A percentile compares a stretch with the other conserved stretches of the same genome.
phyloP scores from a whole-genome alignment of 2,797 vertebrate species.

The Neosalanx taihuensis region DNA sequence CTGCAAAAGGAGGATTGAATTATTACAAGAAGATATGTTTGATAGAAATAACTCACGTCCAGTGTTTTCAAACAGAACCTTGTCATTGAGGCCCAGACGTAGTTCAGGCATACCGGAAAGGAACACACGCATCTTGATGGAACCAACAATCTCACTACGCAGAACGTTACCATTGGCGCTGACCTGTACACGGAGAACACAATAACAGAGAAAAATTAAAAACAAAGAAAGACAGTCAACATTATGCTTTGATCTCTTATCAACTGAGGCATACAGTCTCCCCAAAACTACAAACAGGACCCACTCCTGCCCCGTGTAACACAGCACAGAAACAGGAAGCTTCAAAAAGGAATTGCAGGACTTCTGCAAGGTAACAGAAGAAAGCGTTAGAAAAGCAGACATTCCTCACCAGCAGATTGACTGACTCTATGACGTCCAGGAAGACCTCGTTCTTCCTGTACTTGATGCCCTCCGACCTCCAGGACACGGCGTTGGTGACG shows the following conservation, averaged over 20 bases:
- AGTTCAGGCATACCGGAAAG: constrained; percentile 97
- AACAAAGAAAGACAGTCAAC: background rate
- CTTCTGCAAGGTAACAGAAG: constrained; percentile 44
- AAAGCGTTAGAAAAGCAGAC: constrained; percentile 44
- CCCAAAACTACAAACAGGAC: background rate
- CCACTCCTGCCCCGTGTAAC: constrained; percentile 27
- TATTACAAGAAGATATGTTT: background rate
- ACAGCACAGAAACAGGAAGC: constrained; percentile 41
- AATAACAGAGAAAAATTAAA: background rate
- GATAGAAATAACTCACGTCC: constrained; percentile 84
- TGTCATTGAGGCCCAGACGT: constrained; percentile 94
- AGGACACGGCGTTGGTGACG: constrained; percentile 87
- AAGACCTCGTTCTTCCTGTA: constrained; percentile 91
- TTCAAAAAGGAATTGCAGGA: constrained; percentile 36
- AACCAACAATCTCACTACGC: constrained; percentile 96
- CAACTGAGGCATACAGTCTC: background rate
- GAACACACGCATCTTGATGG: constrained; percentile 98
- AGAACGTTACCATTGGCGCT: constrained; percentile 96
- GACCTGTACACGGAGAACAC: constrained; percentile 71
- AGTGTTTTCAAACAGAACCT: constrained; percentile 98
- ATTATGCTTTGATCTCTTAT: background rate
- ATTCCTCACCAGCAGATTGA: constrained; percentile 92
- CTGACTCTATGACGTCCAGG: constrained; percentile 98
- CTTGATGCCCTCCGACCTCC: constrained; percentile 90
- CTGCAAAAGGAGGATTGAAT: background rate